Percentiles rank a stretch among this genome's conserved stretches.
phyloP scores from a whole-genome alignment of 2,797 vertebrate genomes.

The Hemitrygon akajei region DNA sequence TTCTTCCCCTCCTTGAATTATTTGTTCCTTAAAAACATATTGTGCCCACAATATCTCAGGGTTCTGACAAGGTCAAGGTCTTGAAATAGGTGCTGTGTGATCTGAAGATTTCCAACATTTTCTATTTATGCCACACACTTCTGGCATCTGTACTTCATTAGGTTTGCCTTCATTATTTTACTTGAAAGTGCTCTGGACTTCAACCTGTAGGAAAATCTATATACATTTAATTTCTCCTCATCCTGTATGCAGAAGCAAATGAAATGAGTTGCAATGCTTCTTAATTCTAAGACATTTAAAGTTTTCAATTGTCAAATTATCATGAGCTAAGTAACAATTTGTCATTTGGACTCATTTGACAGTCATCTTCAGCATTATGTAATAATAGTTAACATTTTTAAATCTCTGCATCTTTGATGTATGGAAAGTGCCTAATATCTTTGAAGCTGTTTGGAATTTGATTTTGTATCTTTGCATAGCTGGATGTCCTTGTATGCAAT shows the following conservation, averaged over 20 bases:
- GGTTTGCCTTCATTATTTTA: too few species aligned
- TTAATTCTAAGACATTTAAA: background rate
- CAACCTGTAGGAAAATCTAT: background rate
- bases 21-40: too few species aligned
- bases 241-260: background rate
- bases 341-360: background rate
- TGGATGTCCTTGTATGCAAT: too few species aligned
- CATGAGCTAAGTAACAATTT: too few species aligned
- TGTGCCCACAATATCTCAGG: too few species aligned
- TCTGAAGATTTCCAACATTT: background rate
- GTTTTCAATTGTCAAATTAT: background rate
- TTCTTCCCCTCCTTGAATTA: too few species aligned
- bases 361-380: background rate
- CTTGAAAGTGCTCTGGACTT: background rate
- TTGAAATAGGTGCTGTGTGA: background rate
- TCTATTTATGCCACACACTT: background rate
- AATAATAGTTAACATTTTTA: background rate
- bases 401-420: background rate
- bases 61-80: too few species aligned
- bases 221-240: background rate
- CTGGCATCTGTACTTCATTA: background rate
- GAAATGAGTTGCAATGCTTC: background rate
- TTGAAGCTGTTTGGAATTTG: background rate
- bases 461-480: background rate
- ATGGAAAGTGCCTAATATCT: too few species aligned